A percentile compares a stretch with the other conserved stretches of the same genome.
Evolutionary conservation across 2,113 vertebrate species (phyloP).

Genomic region (Dicrurus megarhynchus): DNA sequence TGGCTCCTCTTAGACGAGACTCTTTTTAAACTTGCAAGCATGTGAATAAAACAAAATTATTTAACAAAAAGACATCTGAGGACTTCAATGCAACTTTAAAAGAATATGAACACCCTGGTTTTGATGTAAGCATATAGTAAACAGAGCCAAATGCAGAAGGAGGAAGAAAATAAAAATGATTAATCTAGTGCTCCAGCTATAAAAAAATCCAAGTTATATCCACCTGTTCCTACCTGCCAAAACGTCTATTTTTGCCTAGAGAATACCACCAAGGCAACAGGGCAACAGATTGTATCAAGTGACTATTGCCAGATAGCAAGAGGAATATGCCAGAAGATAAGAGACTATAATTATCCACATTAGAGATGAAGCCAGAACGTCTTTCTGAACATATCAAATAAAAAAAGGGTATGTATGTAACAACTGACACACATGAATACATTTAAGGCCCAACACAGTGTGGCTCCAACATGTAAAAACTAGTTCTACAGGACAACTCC

Average conservation of each 20-base stretch:
- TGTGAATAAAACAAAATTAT: not conserved
- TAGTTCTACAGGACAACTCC: not conserved
- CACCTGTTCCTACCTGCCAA: not conserved
- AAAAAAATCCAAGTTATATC: not conserved
- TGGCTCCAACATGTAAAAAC: not conserved
- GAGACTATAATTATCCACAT: not conserved
- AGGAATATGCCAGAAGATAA: not conserved
- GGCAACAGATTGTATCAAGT: not conserved
- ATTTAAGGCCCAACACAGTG: not conserved
- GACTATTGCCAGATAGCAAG: not conserved
- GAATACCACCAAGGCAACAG: not conserved
- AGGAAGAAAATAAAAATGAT: not conserved
- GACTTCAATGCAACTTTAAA: not conserved
- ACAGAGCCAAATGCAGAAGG: not conserved
- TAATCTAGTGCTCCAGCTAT: not conserved
- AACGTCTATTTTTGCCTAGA: not conserved
- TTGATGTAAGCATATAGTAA: not conserved
- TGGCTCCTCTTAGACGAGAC: not conserved
- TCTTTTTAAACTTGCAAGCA: not conserved
- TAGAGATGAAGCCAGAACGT: not conserved
- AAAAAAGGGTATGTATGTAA: not conserved
- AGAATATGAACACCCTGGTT: not conserved
- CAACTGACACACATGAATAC: not conserved
- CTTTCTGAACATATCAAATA: not conserved
- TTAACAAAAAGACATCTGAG: not conserved